Evolutionary conservation across 2,113 vertebrate genomes (phyloP), one percentile per base, ranked within the genome.

Genomic region (Arenaria interpres): DNA sequence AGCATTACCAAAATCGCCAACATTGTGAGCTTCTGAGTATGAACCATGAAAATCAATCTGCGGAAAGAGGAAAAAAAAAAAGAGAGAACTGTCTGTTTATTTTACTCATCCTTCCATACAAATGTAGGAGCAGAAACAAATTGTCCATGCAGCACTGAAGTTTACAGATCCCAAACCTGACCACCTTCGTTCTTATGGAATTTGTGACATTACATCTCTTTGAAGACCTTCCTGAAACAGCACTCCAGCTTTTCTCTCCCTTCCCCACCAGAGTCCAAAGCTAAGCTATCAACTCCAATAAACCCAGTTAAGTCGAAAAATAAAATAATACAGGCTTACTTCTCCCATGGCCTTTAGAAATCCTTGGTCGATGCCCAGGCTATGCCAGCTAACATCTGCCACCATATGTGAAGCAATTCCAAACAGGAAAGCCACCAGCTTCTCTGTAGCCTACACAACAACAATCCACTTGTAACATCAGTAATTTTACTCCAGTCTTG

Each of bases 311-410:
- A 13, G 60, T 22, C n/a, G 89, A 64, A 35, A 74, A 82, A 90
- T 22, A 94, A 35, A 88, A 81, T n/a, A 82, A 25, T 14, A 32
- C 4, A 77, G 53, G 93, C 98, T 98, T 96, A 98, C 98, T 12
- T 96, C 98, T 67, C 87, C 98, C 98, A 98, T 98, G 14, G 98
- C 94, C 68, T 89, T 96, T 2, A 98, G 97, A 91, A 98, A 98
- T 43, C 98, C 98, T 95, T 98, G 98, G 15, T 98, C 94, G 2
- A 98, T 97, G 19, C 96, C 98, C 94, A 98, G 90, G 73, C 98
- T 98, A 50, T 98, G 98, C 98, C 98, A 98, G 93, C 96, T 98
- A 72, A 98, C 72, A n/a, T 98, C 98, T 33, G 98, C 97, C 74
- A 98, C 98, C 97, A 98, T 98, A 87, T 98, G 98, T 3, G 98